Evolutionary conservation across 92 coral and sea anemone genomes (phyloP).

Genomic region (Diadumene lineata): DNA sequence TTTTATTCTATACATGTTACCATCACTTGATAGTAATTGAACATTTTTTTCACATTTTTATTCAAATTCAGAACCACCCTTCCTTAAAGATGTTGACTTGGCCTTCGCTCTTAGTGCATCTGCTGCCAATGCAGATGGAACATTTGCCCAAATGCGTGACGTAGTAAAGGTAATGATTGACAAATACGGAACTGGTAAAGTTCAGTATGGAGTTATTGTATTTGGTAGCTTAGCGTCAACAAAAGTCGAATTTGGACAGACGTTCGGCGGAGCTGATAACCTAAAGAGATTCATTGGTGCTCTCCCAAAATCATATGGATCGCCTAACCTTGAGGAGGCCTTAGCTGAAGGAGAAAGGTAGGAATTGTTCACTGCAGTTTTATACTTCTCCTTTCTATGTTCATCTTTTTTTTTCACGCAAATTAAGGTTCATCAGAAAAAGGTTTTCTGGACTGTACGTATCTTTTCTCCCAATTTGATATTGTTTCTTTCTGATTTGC

Average conservation of each 20-base stretch:
- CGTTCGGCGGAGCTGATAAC: conserved; percentile 12
- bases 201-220: conserved; percentile 69
- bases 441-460: too few relatives aligned
- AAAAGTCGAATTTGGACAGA: conserved; percentile 45
- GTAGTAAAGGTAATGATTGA: conserved; percentile 62
- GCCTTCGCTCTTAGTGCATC: conserved; percentile 82
- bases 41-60: too few relatives aligned
- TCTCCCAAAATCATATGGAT: conserved; percentile 21
- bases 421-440: too few relatives aligned
- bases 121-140: conserved; percentile 57
- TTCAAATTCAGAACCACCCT: conserved; percentile 15
- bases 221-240: conserved; percentile 52
- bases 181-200: conserved; percentile 55
- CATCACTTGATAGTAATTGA: too few relatives aligned
- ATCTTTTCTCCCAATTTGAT: too few relatives aligned
- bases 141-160: conserved; percentile 64
- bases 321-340: conserved; percentile 63
- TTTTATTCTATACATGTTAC: too few relatives aligned
- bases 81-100: conserved; percentile 53
- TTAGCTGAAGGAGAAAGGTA: conserved; percentile 49
- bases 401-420: too few relatives aligned
- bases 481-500: too few relatives aligned
- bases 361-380: not conserved
- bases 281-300: not conserved
- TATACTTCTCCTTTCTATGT: too few relatives aligned